Base-by-base conservation (phyloP, 2,113 vertebrate genomes). In the Petroica traversi region DNA sequence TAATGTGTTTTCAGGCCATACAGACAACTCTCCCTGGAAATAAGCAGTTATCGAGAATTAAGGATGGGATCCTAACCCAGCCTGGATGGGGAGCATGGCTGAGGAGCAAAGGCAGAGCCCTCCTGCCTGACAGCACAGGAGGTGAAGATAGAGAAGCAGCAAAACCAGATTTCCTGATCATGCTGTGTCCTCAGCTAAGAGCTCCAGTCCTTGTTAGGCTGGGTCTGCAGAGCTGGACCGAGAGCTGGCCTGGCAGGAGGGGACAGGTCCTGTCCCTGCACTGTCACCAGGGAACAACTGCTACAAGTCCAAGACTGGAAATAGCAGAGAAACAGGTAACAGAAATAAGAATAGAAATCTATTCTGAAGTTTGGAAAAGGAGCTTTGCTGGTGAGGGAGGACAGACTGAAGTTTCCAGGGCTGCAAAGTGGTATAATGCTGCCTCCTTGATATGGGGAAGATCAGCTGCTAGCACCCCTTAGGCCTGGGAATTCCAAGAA, bases 141-240 rank as follows among this genome's bases (percentile, higher is more conserved):
- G 57, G 43, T 19, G 14, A 66, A 69, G 29, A 20, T 12, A 81
- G 54, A 66, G 62, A 52, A 66, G 57, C 9, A 19, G 34, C 59
- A 92, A 68, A 83, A 69, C 14, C 0, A 15, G 84, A 55, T 36
- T 64, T 80, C 46, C 31, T 48, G 43, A 48, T 64, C 45, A 23
- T 6, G 34, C 36, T 1, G 3, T 19, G 66, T 34, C 29, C 58
- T 31, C 31, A 19, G 12, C 54, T 5, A 23, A 43, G 63, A 76
- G 38, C 59, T 74, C 28, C 59, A 29, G 49, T 8, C 54, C 36
- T 58, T 0, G 0, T 46, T 6, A 34, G 14, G 45, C 19, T 61
- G 58, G 43, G 52, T 26, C 24, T 52, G 51, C 57, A 63, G 38
- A 59, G 51, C 59, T 66, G 74, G 55, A 16, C 29, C 4, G n/a